Conservation (phyloP, 2,888 invertebrate genomes). For the Platypus cylindrus region DNA sequence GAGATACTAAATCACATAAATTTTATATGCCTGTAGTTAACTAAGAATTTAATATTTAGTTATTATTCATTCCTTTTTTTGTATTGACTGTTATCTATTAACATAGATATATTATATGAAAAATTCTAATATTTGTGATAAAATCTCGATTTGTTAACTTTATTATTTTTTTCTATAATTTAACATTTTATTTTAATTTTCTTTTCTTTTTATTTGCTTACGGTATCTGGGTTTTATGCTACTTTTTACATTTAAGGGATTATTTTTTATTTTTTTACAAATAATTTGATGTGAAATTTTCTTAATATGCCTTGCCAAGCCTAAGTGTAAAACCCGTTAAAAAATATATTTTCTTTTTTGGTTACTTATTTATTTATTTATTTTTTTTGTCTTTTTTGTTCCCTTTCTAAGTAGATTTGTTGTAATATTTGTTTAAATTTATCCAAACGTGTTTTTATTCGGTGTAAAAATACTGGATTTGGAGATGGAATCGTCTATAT, state of each 20-base stretch:
- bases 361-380: conserved; percentile 14
- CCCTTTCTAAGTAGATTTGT: conserved; percentile 1
- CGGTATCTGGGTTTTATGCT: conserved; percentile 15
- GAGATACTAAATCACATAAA: conserved; percentile 74
- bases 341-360: conserved; percentile 13
- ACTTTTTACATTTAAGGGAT: too few relatives aligned
- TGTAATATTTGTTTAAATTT: conserved; percentile 3
- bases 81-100: conserved; percentile 5
- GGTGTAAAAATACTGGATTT: conserved; percentile 10
- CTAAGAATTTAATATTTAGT: conserved; percentile 11
- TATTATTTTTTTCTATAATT: conserved; percentile 17
- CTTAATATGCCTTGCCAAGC: conserved; percentile 19
- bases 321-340: conserved; percentile 27
- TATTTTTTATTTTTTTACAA: conserved; percentile 12
- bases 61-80: conserved; percentile 11
- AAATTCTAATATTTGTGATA: conserved; percentile 31
- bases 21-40: conserved; percentile 48
- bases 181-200: conserved; percentile 10
- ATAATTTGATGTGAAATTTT: conserved; percentile 14
- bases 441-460: conserved; percentile 11
- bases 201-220: conserved; percentile 16
- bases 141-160: conserved; percentile 18
- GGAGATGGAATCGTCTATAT: conserved; percentile 4
- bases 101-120: conserved; percentile 16
- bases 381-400: conserved; percentile 9